Evolutionary conservation across 2,797 vertebrate genomes (phyloP).

Genomic region (Gymnothorax javanicus): DNA sequence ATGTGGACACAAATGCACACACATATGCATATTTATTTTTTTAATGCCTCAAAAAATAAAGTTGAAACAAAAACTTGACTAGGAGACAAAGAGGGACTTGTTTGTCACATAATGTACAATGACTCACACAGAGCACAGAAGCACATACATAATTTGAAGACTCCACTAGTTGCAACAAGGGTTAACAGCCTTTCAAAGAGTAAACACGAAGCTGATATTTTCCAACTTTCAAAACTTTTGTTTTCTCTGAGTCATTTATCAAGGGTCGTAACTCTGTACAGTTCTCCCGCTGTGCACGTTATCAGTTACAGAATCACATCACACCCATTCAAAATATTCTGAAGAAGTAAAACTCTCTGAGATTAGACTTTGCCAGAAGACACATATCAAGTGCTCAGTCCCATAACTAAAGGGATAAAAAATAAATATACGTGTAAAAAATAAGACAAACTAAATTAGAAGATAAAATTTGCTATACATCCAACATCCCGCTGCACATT

Average conservation of each 20-base stretch:
- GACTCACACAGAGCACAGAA: not conserved
- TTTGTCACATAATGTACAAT: not conserved
- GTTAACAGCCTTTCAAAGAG: not conserved
- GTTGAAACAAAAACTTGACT: not conserved
- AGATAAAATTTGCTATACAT: not conserved
- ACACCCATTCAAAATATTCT: not conserved
- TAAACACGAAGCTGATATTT: not conserved
- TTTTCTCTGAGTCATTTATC: not conserved
- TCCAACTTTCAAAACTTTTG: not conserved
- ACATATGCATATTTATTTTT: not conserved
- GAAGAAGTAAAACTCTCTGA: not conserved
- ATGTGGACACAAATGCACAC: not conserved
- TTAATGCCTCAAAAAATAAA: not conserved
- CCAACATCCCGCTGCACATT: not conserved
- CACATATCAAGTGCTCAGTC: not conserved
- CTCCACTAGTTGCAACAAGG: not conserved
- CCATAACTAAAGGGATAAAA: not conserved
- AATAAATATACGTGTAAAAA: not conserved
- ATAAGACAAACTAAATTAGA: not conserved
- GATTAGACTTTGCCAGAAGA: not conserved
- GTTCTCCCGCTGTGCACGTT: not conserved
- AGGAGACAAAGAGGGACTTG: not conserved
- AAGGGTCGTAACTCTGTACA: not conserved
- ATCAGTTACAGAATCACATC: conserved; percentile 3
- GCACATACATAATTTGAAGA: not conserved